These are phyloP conservation scores for Bombus impatiens DNA, from an alignment of 1,140 invertebrate species.

Conservation along the genomic window DNA sequence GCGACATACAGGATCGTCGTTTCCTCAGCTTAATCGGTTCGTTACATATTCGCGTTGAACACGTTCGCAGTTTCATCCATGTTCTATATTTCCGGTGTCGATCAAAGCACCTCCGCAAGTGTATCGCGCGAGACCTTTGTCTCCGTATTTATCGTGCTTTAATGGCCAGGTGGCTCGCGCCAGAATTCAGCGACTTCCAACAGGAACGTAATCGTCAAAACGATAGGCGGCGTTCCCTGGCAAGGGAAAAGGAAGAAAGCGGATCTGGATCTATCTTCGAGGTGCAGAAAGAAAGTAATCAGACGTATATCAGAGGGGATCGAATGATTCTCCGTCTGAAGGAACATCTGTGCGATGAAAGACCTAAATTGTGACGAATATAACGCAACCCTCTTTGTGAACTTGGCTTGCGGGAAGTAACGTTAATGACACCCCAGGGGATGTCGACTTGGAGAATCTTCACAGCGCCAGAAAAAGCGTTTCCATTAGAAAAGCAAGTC, in stretches of 20 bases:
- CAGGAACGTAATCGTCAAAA: neutral
- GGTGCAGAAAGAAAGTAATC: conserved; percentile 26
- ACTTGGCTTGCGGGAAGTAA: neutral
- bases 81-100: conserved; percentile 1
- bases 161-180: neutral
- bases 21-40: neutral
- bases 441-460: conserved; percentile 5
- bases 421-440: conserved; percentile 34
- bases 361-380: conserved; percentile 12
- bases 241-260: neutral
- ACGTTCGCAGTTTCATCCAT: neutral
- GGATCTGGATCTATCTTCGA: neutral
- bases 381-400: conserved; percentile 17
- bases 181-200: neutral
- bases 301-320: neutral
- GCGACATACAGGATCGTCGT: neutral
- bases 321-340: neutral
- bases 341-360: conserved; percentile 14
- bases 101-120: conserved; percentile 18
- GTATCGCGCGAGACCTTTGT: conserved; percentile 24
- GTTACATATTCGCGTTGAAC: conserved; percentile 9
- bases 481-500: neutral
- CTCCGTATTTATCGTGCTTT: conserved; percentile 14
- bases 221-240: neutral
- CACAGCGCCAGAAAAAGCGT: neutral